Percentiles rank a stretch among this genome's conserved stretches.
phyloP scores from a whole-genome alignment of 1,140 invertebrate genomes.

The Dysdera silvatica region DNA sequence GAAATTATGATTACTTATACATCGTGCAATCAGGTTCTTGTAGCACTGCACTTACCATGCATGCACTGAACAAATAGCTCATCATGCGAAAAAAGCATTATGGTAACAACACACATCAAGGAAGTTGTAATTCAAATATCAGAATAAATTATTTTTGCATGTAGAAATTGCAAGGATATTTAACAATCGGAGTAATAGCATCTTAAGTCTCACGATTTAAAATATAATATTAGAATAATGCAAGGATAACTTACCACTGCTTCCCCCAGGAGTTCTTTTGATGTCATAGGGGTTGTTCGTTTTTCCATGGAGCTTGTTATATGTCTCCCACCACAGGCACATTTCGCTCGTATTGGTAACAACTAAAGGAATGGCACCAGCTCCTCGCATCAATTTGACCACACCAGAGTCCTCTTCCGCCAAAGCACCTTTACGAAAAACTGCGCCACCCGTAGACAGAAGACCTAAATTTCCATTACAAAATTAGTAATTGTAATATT shows the following conservation, averaged over 20 bases:
- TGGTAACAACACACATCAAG: too few species aligned
- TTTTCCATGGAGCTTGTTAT: conserved; percentile 73
- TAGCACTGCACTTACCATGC: too few species aligned
- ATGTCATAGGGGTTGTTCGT: conserved; percentile 86
- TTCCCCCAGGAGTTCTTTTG: conserved; percentile 68
- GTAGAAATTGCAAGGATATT: background rate
- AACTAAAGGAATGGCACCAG: conserved; percentile 65
- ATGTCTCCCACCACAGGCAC: conserved; percentile 74
- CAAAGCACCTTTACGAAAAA: conserved; percentile 14
- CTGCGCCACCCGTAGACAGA: conserved; percentile 19
- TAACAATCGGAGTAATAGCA: background rate
- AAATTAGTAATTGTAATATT: too few species aligned
- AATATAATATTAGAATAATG: background rate
- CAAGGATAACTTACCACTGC: conserved; percentile 26
- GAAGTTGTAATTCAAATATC: too few species aligned
- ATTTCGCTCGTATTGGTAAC: conserved; percentile 81
- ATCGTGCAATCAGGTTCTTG: background rate
- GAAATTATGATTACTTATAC: background rate
- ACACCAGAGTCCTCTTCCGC: conserved; percentile 57
- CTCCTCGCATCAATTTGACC: conserved; percentile 55
- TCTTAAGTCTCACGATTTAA: background rate
- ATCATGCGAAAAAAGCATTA: too few species aligned
- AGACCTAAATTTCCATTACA: too few species aligned
- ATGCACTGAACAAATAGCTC: too few species aligned
- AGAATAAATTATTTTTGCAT: too few species aligned